These are phyloP conservation scores for Tetranychus truncatus DNA, from an alignment of 2,888 invertebrate species.

Conservation along the genomic window DNA sequence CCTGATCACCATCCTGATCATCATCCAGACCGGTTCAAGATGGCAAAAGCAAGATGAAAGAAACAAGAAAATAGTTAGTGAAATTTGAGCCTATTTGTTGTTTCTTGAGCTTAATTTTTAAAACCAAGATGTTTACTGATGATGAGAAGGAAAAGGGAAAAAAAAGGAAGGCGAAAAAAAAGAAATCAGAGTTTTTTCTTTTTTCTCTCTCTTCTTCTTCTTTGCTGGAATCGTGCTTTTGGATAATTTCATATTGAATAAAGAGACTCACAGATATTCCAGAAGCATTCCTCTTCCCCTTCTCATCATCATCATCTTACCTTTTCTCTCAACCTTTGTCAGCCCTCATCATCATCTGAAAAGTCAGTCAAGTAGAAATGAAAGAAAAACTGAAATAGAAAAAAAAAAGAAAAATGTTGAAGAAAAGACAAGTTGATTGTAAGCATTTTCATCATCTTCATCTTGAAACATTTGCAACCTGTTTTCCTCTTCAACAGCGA, in stretches of 20 bases:
- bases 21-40: background rate
- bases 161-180: background rate
- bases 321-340: background rate
- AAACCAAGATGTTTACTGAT: background rate
- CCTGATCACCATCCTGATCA: background rate
- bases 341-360: background rate
- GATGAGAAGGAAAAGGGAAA: background rate
- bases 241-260: background rate
- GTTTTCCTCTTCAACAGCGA: background rate
- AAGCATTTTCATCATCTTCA: background rate
- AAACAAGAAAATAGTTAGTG: background rate
- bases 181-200: background rate
- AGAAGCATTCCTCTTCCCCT: background rate
- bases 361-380: background rate
- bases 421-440: background rate
- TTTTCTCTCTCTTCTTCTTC: no score
- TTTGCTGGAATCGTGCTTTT: background rate
- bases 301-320: background rate
- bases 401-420: background rate
- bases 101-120: background rate
- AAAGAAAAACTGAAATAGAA: background rate
- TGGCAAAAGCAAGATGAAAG: background rate
- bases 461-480: background rate
- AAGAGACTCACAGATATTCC: background rate
- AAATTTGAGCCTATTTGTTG: conserved; percentile 1